A percentile compares a stretch with the other conserved stretches of the same genome.
Evolutionary conservation across 2,888 invertebrate genomes (phyloP).

Genomic region (Tortrix viridana): DNA sequence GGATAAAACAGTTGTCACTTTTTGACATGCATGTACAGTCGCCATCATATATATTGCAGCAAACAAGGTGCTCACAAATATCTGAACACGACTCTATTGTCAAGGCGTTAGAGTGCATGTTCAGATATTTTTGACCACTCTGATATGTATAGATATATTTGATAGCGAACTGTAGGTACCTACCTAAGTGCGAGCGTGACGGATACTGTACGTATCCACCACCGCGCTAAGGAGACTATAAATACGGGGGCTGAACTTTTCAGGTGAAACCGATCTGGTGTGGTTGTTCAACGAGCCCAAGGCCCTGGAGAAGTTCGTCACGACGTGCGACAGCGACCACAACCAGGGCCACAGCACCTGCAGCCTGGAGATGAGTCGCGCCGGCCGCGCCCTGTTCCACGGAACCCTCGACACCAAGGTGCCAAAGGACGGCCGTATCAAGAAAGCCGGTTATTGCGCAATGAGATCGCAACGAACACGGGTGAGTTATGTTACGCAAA

Average conservation of each 20-base stretch:
- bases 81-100: no score
- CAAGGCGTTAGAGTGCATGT: no score
- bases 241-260: slow-evolving; percentile 38
- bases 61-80: no score
- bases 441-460: slow-evolving; percentile 92
- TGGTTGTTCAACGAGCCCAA: slow-evolving; percentile 88
- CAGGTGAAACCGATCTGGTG: slow-evolving; percentile 88
- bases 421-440: slow-evolving; percentile 92
- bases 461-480: slow-evolving; percentile 87
- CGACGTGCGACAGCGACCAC: slow-evolving; percentile 92
- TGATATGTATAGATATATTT: no score
- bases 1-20: no score
- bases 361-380: slow-evolving; percentile 85
- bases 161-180: no score
- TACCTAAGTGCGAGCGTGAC: no score
- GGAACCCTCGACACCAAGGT: slow-evolving; percentile 88
- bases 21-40: no score
- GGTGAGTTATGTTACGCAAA: slow-evolving; percentile 74
- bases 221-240: not conserved
- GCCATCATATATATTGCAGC: no score
- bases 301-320: slow-evolving; percentile 88
- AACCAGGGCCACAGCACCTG: slow-evolving; percentile 92
- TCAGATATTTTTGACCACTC: no score
- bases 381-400: slow-evolving; percentile 89
- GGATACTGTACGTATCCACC: no score